Evolutionary conservation across 2,113 vertebrate genomes (phyloP).

Genomic region (Eulemur rufifrons): DNA sequence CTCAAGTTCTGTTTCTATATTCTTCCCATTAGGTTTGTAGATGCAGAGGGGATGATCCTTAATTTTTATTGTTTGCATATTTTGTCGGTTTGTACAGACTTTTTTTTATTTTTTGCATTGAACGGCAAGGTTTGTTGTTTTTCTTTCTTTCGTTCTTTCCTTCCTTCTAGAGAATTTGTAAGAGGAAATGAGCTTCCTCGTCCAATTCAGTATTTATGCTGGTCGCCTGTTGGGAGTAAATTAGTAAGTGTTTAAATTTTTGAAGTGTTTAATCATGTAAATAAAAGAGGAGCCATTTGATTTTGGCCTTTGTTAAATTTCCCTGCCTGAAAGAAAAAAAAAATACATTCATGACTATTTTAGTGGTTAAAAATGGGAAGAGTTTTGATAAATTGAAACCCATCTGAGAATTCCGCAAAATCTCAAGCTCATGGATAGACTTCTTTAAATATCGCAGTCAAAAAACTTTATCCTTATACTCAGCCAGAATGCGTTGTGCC

Average conservation of each 20-base stretch:
- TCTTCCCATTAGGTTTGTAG: neutral
- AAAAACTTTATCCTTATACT: slow-evolving; percentile 79
- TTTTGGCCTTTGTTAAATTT: slow-evolving; percentile 78
- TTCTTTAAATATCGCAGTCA: slow-evolving; percentile 81
- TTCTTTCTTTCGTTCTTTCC: slow-evolving; percentile 57
- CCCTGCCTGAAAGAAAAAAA: slow-evolving; percentile 56
- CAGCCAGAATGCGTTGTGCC: slow-evolving; percentile 78
- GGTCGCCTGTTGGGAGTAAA: slow-evolving; percentile 91
- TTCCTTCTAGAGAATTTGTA: slow-evolving; percentile 89
- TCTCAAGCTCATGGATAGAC: slow-evolving; percentile 77
- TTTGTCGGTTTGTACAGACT: slow-evolving; percentile 53
- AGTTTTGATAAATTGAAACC: slow-evolving; percentile 80
- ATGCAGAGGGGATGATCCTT: neutral
- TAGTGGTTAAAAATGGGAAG: slow-evolving; percentile 75
- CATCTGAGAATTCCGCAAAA: slow-evolving; percentile 80
- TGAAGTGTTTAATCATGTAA: slow-evolving; percentile 76
- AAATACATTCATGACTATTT: slow-evolving; percentile 75
- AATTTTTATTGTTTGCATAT: slow-evolving; percentile 27
- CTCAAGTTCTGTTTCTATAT: neutral
- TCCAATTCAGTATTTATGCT: slow-evolving; percentile 91
- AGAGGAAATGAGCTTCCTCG: slow-evolving; percentile 87
- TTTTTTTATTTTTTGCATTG: slow-evolving; percentile 31
- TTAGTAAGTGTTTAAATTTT: slow-evolving; percentile 88
- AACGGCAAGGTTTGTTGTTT: slow-evolving; percentile 51
- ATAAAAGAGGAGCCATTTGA: slow-evolving; percentile 72